phyloP scores from a whole-genome alignment of 1,140 invertebrate genomes.

The Drosophila carrolli region DNA sequence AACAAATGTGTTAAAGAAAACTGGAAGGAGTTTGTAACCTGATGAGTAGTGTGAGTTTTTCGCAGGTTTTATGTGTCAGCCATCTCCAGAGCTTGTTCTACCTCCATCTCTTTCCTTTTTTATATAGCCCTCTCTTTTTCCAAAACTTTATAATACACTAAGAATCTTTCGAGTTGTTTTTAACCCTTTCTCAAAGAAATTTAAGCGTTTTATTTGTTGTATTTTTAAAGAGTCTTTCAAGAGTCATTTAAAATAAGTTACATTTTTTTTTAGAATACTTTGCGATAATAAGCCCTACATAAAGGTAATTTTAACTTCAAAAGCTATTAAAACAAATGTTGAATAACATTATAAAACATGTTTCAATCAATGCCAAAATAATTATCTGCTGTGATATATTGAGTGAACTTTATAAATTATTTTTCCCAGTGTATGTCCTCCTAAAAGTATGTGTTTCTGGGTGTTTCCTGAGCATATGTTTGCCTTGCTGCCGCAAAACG shows the following conservation, averaged over 20 bases:
- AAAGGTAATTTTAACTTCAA: too few relatives aligned
- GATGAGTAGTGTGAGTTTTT: conserved; percentile 8
- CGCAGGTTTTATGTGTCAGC: conserved; percentile 20
- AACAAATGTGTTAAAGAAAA: conserved; percentile 11
- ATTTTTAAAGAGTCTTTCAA: too few relatives aligned
- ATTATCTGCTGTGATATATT: too few relatives aligned
- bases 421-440: background rate
- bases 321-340: too few relatives aligned
- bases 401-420: too few relatives aligned
- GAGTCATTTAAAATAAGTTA: too few relatives aligned
- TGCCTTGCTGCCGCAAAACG: conserved; percentile 49
- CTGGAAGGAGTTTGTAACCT: background rate
- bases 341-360: too few relatives aligned
- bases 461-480: conserved; percentile 54
- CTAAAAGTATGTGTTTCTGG: conserved; percentile 8
- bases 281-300: too few relatives aligned
- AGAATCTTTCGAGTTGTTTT: background rate
- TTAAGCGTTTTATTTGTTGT: too few relatives aligned
- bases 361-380: too few relatives aligned
- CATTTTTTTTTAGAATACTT: too few relatives aligned
- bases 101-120: too few relatives aligned
- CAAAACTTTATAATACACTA: background rate
- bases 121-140: background rate
- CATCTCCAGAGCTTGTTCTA: background rate
- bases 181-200: background rate